phyloP scores from a whole-genome alignment of 1,140 invertebrate genomes.

The Metaphire vulgaris region DNA sequence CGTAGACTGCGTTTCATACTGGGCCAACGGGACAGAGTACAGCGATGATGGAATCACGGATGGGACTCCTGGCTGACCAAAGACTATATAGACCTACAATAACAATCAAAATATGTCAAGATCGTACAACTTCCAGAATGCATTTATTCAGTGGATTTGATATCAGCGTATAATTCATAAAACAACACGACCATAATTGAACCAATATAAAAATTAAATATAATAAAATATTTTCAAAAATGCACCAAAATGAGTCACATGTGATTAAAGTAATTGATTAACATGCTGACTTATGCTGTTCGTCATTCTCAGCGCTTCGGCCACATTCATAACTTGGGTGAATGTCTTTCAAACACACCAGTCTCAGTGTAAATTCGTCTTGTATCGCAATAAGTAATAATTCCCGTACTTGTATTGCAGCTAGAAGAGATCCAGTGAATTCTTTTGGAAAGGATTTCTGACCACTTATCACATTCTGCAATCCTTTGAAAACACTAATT shows the following conservation, averaged over 20 bases:
- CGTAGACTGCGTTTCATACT: constrained; percentile 34
- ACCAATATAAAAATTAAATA: neutral
- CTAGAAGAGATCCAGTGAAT: constrained; percentile 42
- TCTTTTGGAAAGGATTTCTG: constrained; percentile 38
- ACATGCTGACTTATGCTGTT: too few relatives aligned
- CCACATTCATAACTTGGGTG: too few relatives aligned
- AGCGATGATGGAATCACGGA: constrained; percentile 37
- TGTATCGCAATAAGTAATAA: neutral
- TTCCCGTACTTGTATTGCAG: constrained; percentile 43
- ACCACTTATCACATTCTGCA: constrained; percentile 43
- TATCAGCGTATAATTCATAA: neutral
- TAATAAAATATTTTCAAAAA: neutral
- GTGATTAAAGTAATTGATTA: too few relatives aligned
- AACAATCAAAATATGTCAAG: neutral
- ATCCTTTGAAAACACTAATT: constrained; percentile 38
- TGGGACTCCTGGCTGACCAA: constrained; percentile 39
- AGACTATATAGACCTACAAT: constrained; percentile 46
- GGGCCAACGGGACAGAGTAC: constrained; percentile 41
- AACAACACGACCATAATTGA: neutral
- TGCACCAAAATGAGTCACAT: neutral
- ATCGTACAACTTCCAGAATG: neutral
- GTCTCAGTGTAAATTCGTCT: too few relatives aligned
- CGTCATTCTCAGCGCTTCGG: too few relatives aligned
- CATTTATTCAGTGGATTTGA: neutral
- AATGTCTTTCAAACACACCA: too few relatives aligned